phyloP scores from a whole-genome alignment of 2,113 vertebrate species.

The Merops nubicus region DNA sequence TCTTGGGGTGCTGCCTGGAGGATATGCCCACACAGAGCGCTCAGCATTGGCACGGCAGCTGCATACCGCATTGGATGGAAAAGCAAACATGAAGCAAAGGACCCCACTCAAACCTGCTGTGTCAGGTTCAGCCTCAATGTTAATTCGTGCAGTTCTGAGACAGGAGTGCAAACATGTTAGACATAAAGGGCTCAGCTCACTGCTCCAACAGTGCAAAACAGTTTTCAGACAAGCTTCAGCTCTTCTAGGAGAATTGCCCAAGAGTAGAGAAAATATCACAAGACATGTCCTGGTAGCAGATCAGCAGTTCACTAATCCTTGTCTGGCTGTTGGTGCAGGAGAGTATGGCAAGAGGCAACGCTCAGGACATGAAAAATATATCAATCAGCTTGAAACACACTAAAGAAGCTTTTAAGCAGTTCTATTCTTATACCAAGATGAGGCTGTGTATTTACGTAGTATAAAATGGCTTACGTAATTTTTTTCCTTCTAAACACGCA shows the following conservation, averaged over 20 bases:
- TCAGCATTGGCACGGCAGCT: neutral
- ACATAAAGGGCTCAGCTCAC: fast-evolving
- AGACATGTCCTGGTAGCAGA: neutral
- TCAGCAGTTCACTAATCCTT: neutral
- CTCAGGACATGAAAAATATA: neutral
- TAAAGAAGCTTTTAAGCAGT: neutral
- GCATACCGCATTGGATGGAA: neutral
- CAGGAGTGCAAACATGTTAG: neutral
- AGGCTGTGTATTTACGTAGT: neutral
- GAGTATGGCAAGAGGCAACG: neutral
- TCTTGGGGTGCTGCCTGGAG: neutral
- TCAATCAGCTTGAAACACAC: neutral
- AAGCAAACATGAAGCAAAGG: neutral
- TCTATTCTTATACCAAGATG: neutral
- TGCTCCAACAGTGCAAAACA: neutral
- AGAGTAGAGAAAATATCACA: neutral
- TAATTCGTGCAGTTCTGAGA: neutral
- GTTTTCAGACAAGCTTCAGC: neutral
- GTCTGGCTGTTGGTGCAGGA: neutral
- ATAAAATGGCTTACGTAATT: neutral
- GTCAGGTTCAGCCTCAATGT: neutral
- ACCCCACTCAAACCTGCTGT: neutral
- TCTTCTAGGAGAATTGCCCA: neutral
- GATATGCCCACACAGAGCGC: neutral
- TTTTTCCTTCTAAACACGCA: neutral